These are phyloP conservation scores for Microchirus variegatus DNA, from an alignment of 2,797 vertebrate species.

Conservation along the genomic window DNA sequence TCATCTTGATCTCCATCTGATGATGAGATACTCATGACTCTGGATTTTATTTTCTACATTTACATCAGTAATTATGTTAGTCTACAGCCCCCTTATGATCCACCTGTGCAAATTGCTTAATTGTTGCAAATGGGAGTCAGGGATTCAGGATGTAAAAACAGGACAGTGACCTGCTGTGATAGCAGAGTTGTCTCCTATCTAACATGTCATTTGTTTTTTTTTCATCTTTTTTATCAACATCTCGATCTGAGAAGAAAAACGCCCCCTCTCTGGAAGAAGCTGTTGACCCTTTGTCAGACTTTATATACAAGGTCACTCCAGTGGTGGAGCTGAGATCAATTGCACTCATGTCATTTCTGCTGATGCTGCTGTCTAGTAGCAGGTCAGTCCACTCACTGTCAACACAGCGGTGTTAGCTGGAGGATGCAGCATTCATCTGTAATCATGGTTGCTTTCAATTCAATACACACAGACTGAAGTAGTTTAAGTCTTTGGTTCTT, in stretches of 20 bases:
- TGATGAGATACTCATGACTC: slow-evolving; percentile 43
- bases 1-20: slow-evolving; percentile 46
- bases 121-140: slow-evolving; percentile 22
- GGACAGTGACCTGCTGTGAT: slow-evolving; percentile 12
- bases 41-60: slow-evolving; percentile 61
- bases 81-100: slow-evolving; percentile 66
- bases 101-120: slow-evolving; percentile 71
- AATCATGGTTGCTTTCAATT: slow-evolving; percentile 38
- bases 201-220: slow-evolving; percentile 16
- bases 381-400: slow-evolving; percentile 56
- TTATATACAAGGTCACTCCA: slow-evolving; percentile 49
- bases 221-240: background rate
- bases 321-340: slow-evolving; percentile 45
- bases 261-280: slow-evolving; percentile 30
- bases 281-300: slow-evolving; percentile 58
- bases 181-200: slow-evolving; percentile 15
- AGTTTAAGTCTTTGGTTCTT: too few relatives aligned
- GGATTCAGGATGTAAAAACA: background rate
- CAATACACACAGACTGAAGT: too few relatives aligned
- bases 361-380: slow-evolving; percentile 52
- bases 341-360: slow-evolving; percentile 60
- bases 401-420: slow-evolving; percentile 26
- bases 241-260: slow-evolving; percentile 11
- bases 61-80: slow-evolving; percentile 71
- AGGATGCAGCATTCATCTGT: slow-evolving; percentile 31